Percentiles rank a stretch among this genome's conserved stretches.
phyloP scores from a whole-genome alignment of 2,888 invertebrate genomes.

The Cepaea hortensis region DNA sequence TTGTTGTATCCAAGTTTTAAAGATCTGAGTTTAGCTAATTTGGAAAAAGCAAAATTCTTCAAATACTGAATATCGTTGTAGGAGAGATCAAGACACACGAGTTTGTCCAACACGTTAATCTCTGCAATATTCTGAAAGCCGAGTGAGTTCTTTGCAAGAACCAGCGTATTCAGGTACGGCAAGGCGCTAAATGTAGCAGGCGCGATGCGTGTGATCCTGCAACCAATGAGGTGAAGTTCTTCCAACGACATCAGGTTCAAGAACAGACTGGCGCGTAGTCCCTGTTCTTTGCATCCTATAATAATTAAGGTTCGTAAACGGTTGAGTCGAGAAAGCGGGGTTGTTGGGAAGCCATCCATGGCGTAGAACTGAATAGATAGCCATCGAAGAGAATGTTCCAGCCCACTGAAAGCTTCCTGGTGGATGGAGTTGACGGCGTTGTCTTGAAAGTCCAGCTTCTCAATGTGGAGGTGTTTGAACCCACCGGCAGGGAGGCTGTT shows the following conservation, averaged over 20 bases:
- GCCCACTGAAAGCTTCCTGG: slow-evolving; percentile 53
- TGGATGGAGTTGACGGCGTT: slow-evolving; percentile 53
- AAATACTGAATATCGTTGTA: slow-evolving; percentile 47
- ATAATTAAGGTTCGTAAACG: slow-evolving; percentile 48
- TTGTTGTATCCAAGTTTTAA: slow-evolving; percentile 43
- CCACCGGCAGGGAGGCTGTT: slow-evolving; percentile 51
- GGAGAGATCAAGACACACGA: slow-evolving; percentile 49
- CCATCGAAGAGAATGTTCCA: slow-evolving; percentile 53
- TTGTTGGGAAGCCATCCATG: slow-evolving; percentile 50
- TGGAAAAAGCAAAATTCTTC: slow-evolving; percentile 48
- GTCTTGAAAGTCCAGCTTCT: slow-evolving; percentile 55
- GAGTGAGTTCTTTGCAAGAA: slow-evolving; percentile 47
- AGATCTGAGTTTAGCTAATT: slow-evolving; percentile 48
- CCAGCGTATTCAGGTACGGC: slow-evolving; percentile 50
- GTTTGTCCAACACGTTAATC: neutral
- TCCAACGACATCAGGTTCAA: slow-evolving; percentile 42
- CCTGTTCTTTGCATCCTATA: slow-evolving; percentile 52
- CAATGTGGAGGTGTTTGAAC: slow-evolving; percentile 51
- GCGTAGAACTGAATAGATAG: slow-evolving; percentile 47
- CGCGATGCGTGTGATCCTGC: slow-evolving; percentile 51
- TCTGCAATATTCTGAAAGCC: slow-evolving; percentile 6
- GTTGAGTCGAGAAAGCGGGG: slow-evolving; percentile 44
- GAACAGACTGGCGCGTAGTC: slow-evolving; percentile 49
- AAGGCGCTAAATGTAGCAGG: slow-evolving; percentile 47
- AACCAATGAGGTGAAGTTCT: slow-evolving; percentile 53